phyloP scores from a whole-genome alignment of 2,888 invertebrate genomes.

The Sussaba pulchella region DNA sequence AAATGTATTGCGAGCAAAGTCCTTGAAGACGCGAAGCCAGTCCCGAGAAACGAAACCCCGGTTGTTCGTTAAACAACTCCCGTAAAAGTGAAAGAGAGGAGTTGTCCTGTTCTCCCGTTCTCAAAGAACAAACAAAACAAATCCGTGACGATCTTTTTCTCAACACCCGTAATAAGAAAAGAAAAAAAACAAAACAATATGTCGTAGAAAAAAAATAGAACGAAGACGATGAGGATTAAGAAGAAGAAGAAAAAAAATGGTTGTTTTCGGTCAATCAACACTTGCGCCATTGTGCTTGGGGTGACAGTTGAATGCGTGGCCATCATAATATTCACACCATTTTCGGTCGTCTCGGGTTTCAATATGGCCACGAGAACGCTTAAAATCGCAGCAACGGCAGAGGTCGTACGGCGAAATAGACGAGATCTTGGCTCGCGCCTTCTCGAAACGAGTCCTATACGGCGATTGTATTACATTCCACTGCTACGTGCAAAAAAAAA shows the following conservation, averaged over 20 bases:
- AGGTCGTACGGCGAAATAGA: conserved; percentile 53
- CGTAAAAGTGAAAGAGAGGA: conserved; percentile 35
- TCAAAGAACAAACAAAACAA: conserved; percentile 53
- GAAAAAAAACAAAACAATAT: no score
- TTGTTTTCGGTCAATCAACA: conserved; percentile 83
- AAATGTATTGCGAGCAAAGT: conserved; percentile 3
- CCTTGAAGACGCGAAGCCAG: conserved; percentile 30
- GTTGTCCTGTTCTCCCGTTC: conserved; percentile 44
- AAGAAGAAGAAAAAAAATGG: conserved; percentile 73
- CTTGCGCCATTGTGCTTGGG: conserved; percentile 78
- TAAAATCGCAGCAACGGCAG: conserved; percentile 41
- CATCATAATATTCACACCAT: conserved; percentile 84
- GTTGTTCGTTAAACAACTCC: no score
- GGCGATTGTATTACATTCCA: conserved; percentile 7
- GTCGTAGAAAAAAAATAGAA: conserved; percentile 68
- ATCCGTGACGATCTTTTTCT: conserved; percentile 54
- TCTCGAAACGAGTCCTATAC: conserved; percentile 62
- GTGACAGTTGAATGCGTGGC: conserved; percentile 82
- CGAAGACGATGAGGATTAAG: conserved; percentile 32
- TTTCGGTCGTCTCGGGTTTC: conserved; percentile 79
- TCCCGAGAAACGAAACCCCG: no score
- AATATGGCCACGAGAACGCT: conserved; percentile 72
- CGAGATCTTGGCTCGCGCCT: conserved; percentile 36
- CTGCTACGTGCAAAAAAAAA: neutral
- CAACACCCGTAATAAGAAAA: conserved; percentile 54